These are phyloP conservation scores for Rhynchophorus ferrugineus DNA, from an alignment of 1,140 invertebrate species.

Conservation along the genomic window DNA sequence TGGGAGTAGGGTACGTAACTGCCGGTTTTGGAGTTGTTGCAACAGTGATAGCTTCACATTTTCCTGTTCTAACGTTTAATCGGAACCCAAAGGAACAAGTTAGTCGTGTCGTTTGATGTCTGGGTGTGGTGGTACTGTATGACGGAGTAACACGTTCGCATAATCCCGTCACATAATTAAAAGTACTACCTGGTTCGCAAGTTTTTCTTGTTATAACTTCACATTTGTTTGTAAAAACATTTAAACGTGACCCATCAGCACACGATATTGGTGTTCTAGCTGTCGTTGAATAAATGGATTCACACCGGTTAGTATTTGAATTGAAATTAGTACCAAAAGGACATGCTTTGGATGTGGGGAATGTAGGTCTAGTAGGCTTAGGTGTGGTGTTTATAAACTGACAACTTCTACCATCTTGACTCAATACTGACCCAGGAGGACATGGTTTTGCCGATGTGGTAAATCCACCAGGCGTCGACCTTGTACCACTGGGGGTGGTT, in stretches of 20 bases:
- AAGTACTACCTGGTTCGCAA: background rate
- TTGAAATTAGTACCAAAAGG: slow-evolving; percentile 16
- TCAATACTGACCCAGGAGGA: slow-evolving; percentile 10
- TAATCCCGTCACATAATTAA: background rate
- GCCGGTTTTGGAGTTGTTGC: background rate
- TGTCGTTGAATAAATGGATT: slow-evolving; percentile 8
- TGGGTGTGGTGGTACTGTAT: background rate
- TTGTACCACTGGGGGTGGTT: slow-evolving; percentile 14
- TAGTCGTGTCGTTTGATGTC: slow-evolving; percentile 4
- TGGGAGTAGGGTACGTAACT: no score
- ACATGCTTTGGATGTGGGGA: slow-evolving; percentile 15
- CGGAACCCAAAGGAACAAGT: background rate
- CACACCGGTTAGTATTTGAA: slow-evolving; percentile 9
- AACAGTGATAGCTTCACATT: background rate
- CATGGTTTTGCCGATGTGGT: slow-evolving; percentile 1
- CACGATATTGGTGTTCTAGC: background rate
- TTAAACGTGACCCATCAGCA: slow-evolving; percentile 2
- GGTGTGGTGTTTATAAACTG: slow-evolving; percentile 6
- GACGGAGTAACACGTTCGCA: background rate
- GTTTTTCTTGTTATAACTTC: slow-evolving; percentile 3
- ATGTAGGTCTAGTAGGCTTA: slow-evolving; percentile 7
- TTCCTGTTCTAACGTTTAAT: background rate
- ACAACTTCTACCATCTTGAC: slow-evolving; percentile 10
- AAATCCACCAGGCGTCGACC: slow-evolving; percentile 6
- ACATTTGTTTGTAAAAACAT: slow-evolving; percentile 8